These are phyloP conservation scores for Choloepus didactylus DNA, from an alignment of 2,797 vertebrate genomes.

Conservation along the genomic window DNA sequence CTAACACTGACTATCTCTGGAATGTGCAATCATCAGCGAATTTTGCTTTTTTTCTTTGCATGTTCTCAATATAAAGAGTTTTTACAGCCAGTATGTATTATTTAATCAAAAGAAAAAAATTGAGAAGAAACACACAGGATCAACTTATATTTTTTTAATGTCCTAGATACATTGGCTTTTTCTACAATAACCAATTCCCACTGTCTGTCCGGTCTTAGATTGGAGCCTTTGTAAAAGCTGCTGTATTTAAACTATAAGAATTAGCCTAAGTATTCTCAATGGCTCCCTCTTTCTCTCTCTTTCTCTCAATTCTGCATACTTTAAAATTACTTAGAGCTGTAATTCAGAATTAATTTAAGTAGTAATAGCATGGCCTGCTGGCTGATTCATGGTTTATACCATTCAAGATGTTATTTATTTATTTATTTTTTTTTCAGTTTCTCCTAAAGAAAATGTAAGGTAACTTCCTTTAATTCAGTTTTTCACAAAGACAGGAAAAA, in stretches of 20 bases:
- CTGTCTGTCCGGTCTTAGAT: background rate
- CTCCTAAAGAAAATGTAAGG: background rate
- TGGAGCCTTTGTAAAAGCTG: background rate
- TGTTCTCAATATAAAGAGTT: background rate
- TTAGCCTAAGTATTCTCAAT: background rate
- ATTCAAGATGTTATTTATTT: background rate
- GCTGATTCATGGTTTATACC: background rate
- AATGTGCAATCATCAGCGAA: background rate
- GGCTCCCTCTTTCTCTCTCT: background rate
- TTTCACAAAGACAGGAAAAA: background rate
- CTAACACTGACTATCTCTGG: background rate
- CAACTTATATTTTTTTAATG: background rate
- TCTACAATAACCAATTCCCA: background rate
- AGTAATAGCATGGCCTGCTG: background rate
- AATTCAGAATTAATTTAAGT: conserved; percentile 2
- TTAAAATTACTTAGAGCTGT: conserved; percentile 28
- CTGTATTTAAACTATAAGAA: background rate
- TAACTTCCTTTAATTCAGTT: background rate
- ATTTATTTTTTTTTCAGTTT: background rate
- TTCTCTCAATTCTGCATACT: background rate
- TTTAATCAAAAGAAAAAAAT: background rate
- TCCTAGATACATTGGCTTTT: background rate
- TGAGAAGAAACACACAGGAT: background rate
- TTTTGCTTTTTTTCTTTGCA: background rate
- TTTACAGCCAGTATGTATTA: background rate